Evolutionary conservation across 2,113 vertebrate genomes (phyloP).

Genomic region (Epinephelus moara): DNA sequence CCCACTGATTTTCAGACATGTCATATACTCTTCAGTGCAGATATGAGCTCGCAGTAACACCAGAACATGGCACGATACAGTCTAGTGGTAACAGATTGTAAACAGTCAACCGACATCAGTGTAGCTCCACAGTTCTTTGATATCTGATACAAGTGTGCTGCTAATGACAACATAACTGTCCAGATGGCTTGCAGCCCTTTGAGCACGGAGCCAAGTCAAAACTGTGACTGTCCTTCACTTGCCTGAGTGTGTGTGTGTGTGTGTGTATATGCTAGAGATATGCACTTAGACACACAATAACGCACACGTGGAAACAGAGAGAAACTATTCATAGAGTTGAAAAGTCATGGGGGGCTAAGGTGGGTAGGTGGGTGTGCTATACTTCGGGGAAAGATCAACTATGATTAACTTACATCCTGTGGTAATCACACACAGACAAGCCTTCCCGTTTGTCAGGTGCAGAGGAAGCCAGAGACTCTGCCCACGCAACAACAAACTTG

Average conservation of each 20-base stretch:
- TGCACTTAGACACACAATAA: slow-evolving; percentile 19
- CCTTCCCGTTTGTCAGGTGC: slow-evolving; percentile 70
- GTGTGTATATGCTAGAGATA: not conserved
- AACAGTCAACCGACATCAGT: slow-evolving; percentile 11
- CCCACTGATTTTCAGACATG: not conserved
- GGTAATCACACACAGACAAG: slow-evolving; percentile 2
- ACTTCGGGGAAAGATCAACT: slow-evolving; percentile 65
- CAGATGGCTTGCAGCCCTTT: slow-evolving; percentile 49
- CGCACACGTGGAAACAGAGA: slow-evolving; percentile 19
- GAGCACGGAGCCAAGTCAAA: slow-evolving; percentile 41
- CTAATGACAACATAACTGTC: slow-evolving; percentile 34
- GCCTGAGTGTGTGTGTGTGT: slow-evolving; percentile 11
- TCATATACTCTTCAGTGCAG: not conserved
- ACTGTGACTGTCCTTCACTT: slow-evolving; percentile 40
- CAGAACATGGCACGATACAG: not conserved
- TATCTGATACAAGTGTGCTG: slow-evolving; percentile 36
- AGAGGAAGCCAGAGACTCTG: slow-evolving; percentile 36
- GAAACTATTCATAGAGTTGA: slow-evolving; percentile 64
- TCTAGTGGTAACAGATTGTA: slow-evolving; percentile 15
- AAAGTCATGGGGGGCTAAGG: slow-evolving; percentile 7
- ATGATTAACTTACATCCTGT: slow-evolving; percentile 63
- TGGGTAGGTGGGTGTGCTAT: slow-evolving; percentile 20
- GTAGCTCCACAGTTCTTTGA: slow-evolving; percentile 30
- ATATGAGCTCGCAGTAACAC: not conserved
- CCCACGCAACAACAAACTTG: slow-evolving; percentile 66